Base-by-base conservation (phyloP, 1,140 invertebrate species). In the Hetaerina americana region DNA sequence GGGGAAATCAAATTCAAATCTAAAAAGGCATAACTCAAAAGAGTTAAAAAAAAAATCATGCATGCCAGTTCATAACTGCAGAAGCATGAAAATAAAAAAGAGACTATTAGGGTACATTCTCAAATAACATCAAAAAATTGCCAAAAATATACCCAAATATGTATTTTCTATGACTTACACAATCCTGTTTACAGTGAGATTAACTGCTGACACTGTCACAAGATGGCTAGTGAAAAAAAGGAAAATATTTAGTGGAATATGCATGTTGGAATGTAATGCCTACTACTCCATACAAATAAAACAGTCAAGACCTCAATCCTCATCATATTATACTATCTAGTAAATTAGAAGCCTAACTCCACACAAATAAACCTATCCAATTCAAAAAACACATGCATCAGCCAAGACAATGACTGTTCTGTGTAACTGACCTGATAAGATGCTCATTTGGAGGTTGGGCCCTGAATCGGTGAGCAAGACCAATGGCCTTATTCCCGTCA, bases 151-250 rank as follows among this genome's bases (percentile, higher is more conserved):
- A n/a, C n/a, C n/a, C n/a, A n/a, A n/a, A n/a, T n/a, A n/a, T n/a
- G n/a, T n/a, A n/a, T 81, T 80, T 78, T 80, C 81, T 79, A 81
- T 82, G 82, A 93, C 91, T 92, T 93, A 93, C 91, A 90, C 90
- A 84, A 93, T 93, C 86, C 90, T 85, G 87, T 92, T 92, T 85
- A 93, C 87, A 85, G 89, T 89, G 83, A 92, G 88, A 87, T 92
- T 92, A 85, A 93, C 91, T 83, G 90, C 88, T 80, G 91, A 92
- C 85, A 93, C 88, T 84, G 90, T 92, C 87, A 90, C 90, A 86
- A 92, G 89, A 88, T 92, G 90, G 89, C 91, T 92, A 88, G 80
- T 86, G 80, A 67, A 72, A 76, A 70, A 70, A 84, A 77, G 72
- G 68, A 27, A 66, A 67, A 73, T 72, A 69, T 72, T 73, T 29